A percentile compares a stretch with the other conserved stretches of the same genome.
phyloP scores from a whole-genome alignment of 2,113 vertebrate species.

The Catharus fuscescens region DNA sequence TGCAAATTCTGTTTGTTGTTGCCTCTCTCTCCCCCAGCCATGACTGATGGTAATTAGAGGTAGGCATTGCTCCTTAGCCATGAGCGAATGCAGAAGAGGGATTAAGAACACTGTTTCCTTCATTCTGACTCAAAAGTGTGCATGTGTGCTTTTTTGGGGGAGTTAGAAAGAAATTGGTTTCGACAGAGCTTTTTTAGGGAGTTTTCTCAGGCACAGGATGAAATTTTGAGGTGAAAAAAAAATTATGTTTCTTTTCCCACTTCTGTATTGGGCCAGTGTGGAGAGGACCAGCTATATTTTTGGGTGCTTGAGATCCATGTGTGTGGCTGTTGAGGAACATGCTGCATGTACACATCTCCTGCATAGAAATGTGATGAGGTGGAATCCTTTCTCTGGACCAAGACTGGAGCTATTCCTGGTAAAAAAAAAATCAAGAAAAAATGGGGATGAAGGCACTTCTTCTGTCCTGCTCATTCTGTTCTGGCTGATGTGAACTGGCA shows the following conservation, averaged over 20 bases:
- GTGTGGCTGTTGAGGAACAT: conserved; percentile 31
- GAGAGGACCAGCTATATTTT: conserved; percentile 50
- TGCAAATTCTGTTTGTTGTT: background rate
- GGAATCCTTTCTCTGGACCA: background rate
- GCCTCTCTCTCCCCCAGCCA: background rate
- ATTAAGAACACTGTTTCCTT: background rate
- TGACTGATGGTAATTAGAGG: background rate
- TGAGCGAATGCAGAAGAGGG: background rate
- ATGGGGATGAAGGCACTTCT: background rate
- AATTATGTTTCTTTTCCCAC: background rate
- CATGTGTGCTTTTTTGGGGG: conserved; percentile 49
- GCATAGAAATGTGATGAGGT: background rate
- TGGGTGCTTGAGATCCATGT: conserved; percentile 18
- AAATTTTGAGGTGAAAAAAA: conserved; percentile 60
- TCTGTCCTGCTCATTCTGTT: background rate
- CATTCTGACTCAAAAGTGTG: conserved; percentile 46
- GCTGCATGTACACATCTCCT: background rate
- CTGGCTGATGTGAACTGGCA: background rate
- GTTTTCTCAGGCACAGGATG: conserved; percentile 68
- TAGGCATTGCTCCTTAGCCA: background rate
- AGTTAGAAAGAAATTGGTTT: conserved; percentile 38
- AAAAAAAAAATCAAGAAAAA: background rate
- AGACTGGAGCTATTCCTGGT: background rate
- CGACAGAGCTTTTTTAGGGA: conserved; percentile 56
- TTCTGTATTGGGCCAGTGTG: conserved; percentile 16